Evolutionary conservation across 2,113 vertebrate species (phyloP).

Genomic region (Dissostichus mawsoni): DNA sequence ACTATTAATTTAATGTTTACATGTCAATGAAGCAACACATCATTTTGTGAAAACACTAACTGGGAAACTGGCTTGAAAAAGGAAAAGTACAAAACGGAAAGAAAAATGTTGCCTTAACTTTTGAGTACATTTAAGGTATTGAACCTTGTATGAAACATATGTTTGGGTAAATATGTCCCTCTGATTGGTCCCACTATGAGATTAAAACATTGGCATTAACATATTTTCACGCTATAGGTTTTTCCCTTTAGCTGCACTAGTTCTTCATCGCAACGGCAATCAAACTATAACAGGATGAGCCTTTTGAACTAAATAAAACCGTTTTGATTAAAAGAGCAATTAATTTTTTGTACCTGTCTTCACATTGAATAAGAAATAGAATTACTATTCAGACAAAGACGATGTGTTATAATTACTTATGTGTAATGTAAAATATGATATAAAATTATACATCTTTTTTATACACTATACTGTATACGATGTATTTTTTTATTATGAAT

Average conservation of each 20-base stretch:
- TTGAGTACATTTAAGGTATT: neutral
- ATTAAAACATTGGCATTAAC: neutral
- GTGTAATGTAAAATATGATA: neutral
- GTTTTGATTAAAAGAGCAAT: neutral
- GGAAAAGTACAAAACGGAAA: neutral
- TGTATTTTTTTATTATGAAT: neutral
- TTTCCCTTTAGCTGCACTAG: neutral
- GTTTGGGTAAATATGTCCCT: slow-evolving; percentile 3
- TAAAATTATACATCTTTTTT: neutral
- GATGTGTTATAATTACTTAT: neutral
- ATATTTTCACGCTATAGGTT: neutral
- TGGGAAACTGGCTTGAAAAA: neutral
- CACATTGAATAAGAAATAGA: neutral
- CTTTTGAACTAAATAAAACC: neutral
- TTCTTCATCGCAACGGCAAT: neutral
- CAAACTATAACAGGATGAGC: neutral
- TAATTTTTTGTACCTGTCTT: neutral
- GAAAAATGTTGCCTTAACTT: neutral
- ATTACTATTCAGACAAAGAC: neutral
- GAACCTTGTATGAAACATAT: neutral
- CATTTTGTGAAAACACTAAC: slow-evolving; percentile 19
- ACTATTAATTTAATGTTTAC: neutral
- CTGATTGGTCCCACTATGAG: neutral
- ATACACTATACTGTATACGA: neutral
- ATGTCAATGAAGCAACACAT: slow-evolving; percentile 5